Evolutionary conservation across 2,888 invertebrate genomes (phyloP).

Genomic region (Teleiodes luculella): DNA sequence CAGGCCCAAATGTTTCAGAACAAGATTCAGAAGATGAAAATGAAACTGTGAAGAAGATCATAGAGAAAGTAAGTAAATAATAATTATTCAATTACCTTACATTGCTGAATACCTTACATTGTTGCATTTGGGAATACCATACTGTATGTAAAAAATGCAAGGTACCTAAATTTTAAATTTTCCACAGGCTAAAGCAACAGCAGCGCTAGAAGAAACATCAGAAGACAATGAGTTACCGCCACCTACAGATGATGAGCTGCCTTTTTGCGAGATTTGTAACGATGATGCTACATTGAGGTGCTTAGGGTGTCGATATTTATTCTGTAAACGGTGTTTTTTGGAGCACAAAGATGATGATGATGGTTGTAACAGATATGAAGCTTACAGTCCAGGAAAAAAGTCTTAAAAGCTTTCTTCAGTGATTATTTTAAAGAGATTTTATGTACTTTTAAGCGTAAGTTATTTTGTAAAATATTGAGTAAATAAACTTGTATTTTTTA

Average conservation of each 20-base stretch:
- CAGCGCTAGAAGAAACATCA: conserved; percentile 45
- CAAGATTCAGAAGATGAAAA: conserved; percentile 58
- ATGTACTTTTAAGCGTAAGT: background rate
- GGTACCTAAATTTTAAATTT: conserved; percentile 11
- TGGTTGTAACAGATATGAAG: conserved; percentile 67
- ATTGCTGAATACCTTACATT: too few species aligned
- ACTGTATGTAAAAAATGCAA: too few species aligned
- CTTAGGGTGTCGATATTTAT: conserved; percentile 88
- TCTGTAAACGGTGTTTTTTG: conserved; percentile 85
- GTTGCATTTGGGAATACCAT: too few species aligned
- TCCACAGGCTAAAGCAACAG: conserved; percentile 52
- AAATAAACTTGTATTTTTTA: conserved; percentile 10
- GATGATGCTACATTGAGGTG: conserved; percentile 87
- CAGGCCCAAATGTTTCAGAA: conserved; percentile 14
- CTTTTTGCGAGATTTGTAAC: conserved; percentile 92
- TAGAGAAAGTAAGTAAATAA: conserved; percentile 51
- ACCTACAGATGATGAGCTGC: conserved; percentile 77
- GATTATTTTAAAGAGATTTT: too few species aligned
- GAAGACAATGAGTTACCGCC: conserved; percentile 42
- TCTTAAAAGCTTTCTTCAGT: too few species aligned
- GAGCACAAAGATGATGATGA: conserved; percentile 84
- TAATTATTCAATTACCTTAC: too few species aligned
- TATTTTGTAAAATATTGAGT: background rate
- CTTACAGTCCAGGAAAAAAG: conserved; percentile 45
- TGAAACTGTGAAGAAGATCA: conserved; percentile 48